These are phyloP conservation scores for Ctena decussata DNA, from an alignment of 2,888 invertebrate species.

Conservation along the genomic window DNA sequence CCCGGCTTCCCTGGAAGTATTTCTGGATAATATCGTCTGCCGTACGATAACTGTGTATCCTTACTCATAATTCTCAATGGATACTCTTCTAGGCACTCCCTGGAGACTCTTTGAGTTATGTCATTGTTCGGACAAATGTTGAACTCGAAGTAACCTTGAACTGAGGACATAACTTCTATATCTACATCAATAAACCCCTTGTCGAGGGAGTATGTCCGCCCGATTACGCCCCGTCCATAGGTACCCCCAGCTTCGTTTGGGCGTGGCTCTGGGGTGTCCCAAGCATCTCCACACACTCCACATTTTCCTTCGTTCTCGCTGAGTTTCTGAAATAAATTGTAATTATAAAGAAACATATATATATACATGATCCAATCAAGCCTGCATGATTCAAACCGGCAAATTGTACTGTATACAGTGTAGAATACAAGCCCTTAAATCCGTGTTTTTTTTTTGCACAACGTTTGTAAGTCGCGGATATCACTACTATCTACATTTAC, in stretches of 20 bases:
- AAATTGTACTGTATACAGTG: too few relatives aligned
- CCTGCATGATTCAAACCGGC: too few relatives aligned
- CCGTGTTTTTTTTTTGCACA: too few relatives aligned
- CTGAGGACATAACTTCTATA: conserved; percentile 11
- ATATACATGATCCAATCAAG: too few relatives aligned
- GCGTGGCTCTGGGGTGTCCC: conserved; percentile 46
- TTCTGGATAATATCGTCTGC: conserved; percentile 51
- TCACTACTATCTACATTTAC: too few relatives aligned
- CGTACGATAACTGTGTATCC: conserved; percentile 29
- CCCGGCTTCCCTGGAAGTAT: conserved; percentile 26
- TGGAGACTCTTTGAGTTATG: conserved; percentile 21
- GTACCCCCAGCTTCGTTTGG: conserved; percentile 63
- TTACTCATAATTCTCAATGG: conserved; percentile 39
- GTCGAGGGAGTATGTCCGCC: conserved; percentile 31
- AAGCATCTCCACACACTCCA: conserved; percentile 60
- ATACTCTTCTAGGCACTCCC: conserved; percentile 37
- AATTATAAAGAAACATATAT: too few relatives aligned
- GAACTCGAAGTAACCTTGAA: conserved; percentile 55
- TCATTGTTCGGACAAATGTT: conserved; percentile 51
- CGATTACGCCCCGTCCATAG: conserved; percentile 55
- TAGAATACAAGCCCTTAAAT: too few relatives aligned
- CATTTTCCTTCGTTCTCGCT: conserved; percentile 43
- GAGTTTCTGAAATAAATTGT: conserved; percentile 54
- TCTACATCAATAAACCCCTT: background rate
- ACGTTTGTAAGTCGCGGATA: too few relatives aligned